A percentile compares a stretch with the other conserved stretches of the same genome.
Evolutionary conservation across 2,888 invertebrate species (phyloP).

Genomic region (Gymnocheta viridis): DNA sequence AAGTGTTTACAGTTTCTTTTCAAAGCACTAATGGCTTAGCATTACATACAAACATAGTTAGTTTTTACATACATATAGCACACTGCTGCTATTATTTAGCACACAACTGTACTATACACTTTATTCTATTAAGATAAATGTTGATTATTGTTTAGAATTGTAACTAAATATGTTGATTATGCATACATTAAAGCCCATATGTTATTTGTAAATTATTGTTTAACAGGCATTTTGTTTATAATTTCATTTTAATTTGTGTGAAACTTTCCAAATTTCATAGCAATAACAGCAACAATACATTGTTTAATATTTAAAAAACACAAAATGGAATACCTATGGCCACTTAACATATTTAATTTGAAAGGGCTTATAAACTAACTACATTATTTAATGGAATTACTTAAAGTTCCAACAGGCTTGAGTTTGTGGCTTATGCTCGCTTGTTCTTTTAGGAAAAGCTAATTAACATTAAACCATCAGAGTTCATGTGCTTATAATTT

Average conservation of each 20-base stretch:
- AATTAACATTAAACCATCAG: too few species aligned
- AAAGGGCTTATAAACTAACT: too few species aligned
- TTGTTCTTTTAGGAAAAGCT: too few species aligned
- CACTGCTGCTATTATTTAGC: conserved; percentile 53
- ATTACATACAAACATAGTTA: neutral
- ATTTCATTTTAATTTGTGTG: neutral
- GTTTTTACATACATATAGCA: neutral
- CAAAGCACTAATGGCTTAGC: neutral
- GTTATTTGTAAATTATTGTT: conserved; percentile 18
- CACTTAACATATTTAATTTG: neutral
- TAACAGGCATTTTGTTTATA: neutral
- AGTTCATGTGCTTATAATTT: too few species aligned
- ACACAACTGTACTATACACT: conserved; percentile 56
- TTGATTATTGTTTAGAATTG: conserved; percentile 57
- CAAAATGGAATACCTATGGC: neutral
- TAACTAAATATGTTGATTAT: conserved; percentile 29
- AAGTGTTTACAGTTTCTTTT: conserved; percentile 3
- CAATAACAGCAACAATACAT: conserved; percentile 51
- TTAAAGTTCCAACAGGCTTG: too few species aligned
- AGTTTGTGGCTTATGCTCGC: too few species aligned
- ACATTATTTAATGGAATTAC: too few species aligned
- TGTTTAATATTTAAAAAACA: conserved; percentile 18
- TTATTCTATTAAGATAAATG: conserved; percentile 46
- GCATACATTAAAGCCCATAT: conserved; percentile 16
- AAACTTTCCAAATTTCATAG: conserved; percentile 31